Base-by-base conservation (phyloP, 2,797 vertebrate species). In the Dermochelys coriacea region DNA sequence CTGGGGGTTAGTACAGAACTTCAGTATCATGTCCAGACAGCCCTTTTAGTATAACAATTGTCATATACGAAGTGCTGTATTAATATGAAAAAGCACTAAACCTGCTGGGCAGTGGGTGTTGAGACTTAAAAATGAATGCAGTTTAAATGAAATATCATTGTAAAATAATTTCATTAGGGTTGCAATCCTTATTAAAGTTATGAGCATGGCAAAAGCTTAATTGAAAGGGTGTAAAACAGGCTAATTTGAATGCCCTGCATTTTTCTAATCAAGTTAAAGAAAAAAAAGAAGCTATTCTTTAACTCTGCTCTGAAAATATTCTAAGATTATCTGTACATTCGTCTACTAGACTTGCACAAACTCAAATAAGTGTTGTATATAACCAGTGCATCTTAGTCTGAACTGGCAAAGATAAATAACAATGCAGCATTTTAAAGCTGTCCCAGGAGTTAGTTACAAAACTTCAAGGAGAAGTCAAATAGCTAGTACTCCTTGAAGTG, bases 301-400 rank as follows among this genome's bases (percentile, higher is more conserved):
- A 93, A 96, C 90, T 97, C 88, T 96, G 74, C 90, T 85, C n/a
- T 94, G 94, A 97, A 96, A 96, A 93, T 68, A 96, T 57, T 94
- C 85, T 80, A 93, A 93, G 91, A 96, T 74, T 75, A 88, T 84
- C 86, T 19, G 0, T 12, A 96, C 61, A 51, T 94, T 97, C 95
- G 79, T 45, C 85, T 84, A 94, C 85, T 79, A 89, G 1, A 91
- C 91, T 96, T 94, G 88, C 86, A 92, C 57, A 50, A 19, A 92
- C 77, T 93, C 47, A 75, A 85, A 86, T 85, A 93, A 90, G 50
- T 52, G 16, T 45, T 80, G 14, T 84, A 88, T 15, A 41, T 12
- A 95, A 87, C 68, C 86, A 93, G 75, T 16, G 29, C 52, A 97
- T 34, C 93, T 94, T 34, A 71, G 59, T 80, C 89, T 93, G 90